Base-by-base conservation (phyloP, 2,888 invertebrate species). In the Drosophila tanythrix region DNA sequence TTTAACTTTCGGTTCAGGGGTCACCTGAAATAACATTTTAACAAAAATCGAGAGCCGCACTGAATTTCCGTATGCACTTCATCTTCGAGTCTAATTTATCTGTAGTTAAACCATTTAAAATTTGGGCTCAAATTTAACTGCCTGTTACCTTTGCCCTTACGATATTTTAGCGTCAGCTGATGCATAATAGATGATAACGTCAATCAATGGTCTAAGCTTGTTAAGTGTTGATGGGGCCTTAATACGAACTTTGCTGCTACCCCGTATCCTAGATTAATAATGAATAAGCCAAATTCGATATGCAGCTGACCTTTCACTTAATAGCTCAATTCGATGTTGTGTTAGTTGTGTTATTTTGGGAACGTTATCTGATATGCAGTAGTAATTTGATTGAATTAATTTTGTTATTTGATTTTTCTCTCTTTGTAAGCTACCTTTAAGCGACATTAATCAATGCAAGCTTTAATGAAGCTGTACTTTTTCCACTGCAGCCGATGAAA, bases 141-240 rank as follows among this genome's bases (percentile, higher is more conserved):
- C 13, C n/a, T 25, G 10, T 53, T 53, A 53, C 53, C 55, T 11
- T 36, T 18, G 11, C 11, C 6, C 13, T 11, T 6, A 3, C 36
- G 6, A 18, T 35, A 60, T 31, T 11, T 38, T 15, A 25, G 25
- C 11, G 10, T 21, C 4, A 31, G 40, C 40, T 43, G 33, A 18
- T 65, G 27, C 64, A 65, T 65, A 64, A 64, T 64, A 3, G 65
- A 65, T 52, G 65, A 13, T 50, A 27, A 29, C 31, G 31, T 57
- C 56, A 61, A 38, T 56, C 56, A 56, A 61, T 40, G 25, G 15
- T 56, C 57, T 40, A n/a, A 8, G 51, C 50, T 63, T 40, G 64
- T 51, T 51, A 40, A 64, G 64, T 65, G 65, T 65, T 64, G 51
- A 65, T 33, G 18, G 35, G 27, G 35, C 35, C 15, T 18, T 56